A percentile compares a stretch with the other conserved stretches of the same genome.
phyloP scores from a whole-genome alignment of 2,113 vertebrate species.

The Thymallus thymallus region DNA sequence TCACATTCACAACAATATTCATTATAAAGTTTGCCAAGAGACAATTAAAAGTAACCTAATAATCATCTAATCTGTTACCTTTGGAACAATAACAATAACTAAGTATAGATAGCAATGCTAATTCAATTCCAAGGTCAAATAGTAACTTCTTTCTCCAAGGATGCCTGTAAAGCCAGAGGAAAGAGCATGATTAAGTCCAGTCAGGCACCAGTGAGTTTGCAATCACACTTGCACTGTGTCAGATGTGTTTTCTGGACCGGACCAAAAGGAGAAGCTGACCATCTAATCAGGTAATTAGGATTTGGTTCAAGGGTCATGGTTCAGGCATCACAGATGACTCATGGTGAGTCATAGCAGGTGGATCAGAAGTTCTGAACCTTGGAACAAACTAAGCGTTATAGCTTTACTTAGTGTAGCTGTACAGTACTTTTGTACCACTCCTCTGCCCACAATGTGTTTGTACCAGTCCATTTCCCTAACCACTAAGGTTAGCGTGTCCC shows the following conservation, averaged over 20 bases:
- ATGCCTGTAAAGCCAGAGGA: background rate
- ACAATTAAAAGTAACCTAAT: conserved; percentile 48
- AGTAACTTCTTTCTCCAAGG: conserved; percentile 31
- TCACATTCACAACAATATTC: background rate
- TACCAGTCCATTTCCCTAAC: background rate
- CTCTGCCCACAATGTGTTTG: background rate
- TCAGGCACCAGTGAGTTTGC: conserved; percentile 1
- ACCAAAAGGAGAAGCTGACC: background rate
- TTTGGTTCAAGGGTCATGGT: conserved; percentile 49
- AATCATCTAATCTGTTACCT: conserved; percentile 40
- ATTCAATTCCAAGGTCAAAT: conserved; percentile 49
- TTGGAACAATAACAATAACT: conserved; percentile 29
- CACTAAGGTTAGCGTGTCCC: conserved; percentile 35
- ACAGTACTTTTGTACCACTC: too few species aligned
- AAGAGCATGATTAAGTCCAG: conserved; percentile 32
- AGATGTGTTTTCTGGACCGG: conserved; percentile 21
- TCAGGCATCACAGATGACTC: conserved; percentile 43
- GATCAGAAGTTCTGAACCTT: too few species aligned
- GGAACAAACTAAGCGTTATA: too few species aligned
- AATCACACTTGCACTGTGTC: background rate
- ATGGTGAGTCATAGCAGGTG: conserved; percentile 1
- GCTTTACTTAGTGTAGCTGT: too few species aligned
- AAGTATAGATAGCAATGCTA: conserved; percentile 36
- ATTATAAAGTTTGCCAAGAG: conserved; percentile 27
- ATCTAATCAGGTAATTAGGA: conserved; percentile 32